phyloP scores from a whole-genome alignment of 2,888 invertebrate genomes.

The Ophonus ardosiacus region DNA sequence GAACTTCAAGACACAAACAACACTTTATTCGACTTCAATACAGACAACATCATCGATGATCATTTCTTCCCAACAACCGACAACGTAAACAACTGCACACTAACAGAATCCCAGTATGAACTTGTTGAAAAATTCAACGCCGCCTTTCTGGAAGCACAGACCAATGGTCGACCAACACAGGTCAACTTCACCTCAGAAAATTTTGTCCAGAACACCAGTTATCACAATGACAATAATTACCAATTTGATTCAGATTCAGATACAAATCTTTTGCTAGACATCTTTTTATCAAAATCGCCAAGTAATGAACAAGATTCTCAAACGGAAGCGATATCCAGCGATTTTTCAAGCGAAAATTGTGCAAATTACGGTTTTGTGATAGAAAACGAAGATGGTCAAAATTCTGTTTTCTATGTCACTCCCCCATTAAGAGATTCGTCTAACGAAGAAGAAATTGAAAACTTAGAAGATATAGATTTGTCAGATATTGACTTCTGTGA shows the following conservation, averaged over 20 bases:
- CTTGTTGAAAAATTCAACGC: slow-evolving; percentile 75
- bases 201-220: background rate
- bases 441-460: slow-evolving; percentile 10
- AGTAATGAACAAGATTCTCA: background rate
- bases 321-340: background rate
- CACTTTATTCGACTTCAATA: slow-evolving; percentile 10
- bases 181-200: background rate
- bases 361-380: slow-evolving; percentile 35
- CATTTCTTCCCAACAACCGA: slow-evolving; percentile 17
- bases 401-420: slow-evolving; percentile 45
- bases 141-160: slow-evolving; percentile 75
- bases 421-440: slow-evolving; percentile 58
- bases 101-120: slow-evolving; percentile 71
- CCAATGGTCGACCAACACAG: background rate
- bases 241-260: slow-evolving; percentile 41
- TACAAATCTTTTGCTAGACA: slow-evolving; percentile 53
- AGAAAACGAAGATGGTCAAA: slow-evolving; percentile 29
- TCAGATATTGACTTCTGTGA: slow-evolving; percentile 71
- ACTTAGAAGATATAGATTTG: slow-evolving; percentile 47
- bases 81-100: slow-evolving; percentile 30
- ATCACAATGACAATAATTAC: slow-evolving; percentile 24
- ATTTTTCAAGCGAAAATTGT: background rate
- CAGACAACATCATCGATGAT: slow-evolving; percentile 34
- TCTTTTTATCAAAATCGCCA: slow-evolving; percentile 47
- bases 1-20: slow-evolving; percentile 14